A percentile compares a stretch with the other conserved stretches of the same genome.
These are phyloP conservation scores for Sebastolobus alascanus DNA, from an alignment of 2,797 vertebrate genomes.

Conservation along the genomic window DNA sequence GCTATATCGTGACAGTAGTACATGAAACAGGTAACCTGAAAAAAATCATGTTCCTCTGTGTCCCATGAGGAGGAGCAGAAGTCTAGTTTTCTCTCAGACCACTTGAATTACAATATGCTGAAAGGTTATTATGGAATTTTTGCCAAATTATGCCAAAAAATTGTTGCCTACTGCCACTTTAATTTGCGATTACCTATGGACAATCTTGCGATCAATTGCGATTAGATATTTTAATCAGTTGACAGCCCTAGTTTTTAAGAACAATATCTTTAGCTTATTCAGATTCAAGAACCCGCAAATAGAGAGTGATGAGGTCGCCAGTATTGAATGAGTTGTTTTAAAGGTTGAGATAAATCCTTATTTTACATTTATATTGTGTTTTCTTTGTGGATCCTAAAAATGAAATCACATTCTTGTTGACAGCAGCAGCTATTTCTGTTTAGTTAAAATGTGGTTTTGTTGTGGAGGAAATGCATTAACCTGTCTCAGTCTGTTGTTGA, in stretches of 20 bases:
- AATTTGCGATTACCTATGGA: no score
- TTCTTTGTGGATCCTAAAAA: constrained; percentile 5
- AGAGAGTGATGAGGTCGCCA: neutral
- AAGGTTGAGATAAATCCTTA: constrained; percentile 16
- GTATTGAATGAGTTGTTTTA: constrained; percentile 24
- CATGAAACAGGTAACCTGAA: no score
- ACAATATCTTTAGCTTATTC: neutral
- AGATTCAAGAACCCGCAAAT: neutral
- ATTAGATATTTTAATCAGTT: no score
- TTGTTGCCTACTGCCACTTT: no score
- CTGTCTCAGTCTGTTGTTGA: constrained; percentile 41
- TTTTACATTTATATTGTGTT: constrained; percentile 36
- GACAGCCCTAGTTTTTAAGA: neutral
- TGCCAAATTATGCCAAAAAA: no score
- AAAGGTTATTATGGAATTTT: no score
- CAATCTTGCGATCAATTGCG: no score
- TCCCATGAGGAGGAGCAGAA: no score
- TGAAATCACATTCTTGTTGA: constrained; percentile 32
- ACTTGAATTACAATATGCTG: no score
- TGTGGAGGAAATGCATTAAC: constrained; percentile 60
- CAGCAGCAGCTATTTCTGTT: constrained; percentile 43
- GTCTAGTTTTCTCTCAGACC: no score
- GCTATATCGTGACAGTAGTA: no score
- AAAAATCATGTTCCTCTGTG: no score
- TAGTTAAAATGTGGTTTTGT: constrained; percentile 40